Percentiles rank a stretch among this genome's conserved stretches.
These are phyloP conservation scores for Tridacna crocea DNA, from an alignment of 2,888 invertebrate species.

Conservation along the genomic window DNA sequence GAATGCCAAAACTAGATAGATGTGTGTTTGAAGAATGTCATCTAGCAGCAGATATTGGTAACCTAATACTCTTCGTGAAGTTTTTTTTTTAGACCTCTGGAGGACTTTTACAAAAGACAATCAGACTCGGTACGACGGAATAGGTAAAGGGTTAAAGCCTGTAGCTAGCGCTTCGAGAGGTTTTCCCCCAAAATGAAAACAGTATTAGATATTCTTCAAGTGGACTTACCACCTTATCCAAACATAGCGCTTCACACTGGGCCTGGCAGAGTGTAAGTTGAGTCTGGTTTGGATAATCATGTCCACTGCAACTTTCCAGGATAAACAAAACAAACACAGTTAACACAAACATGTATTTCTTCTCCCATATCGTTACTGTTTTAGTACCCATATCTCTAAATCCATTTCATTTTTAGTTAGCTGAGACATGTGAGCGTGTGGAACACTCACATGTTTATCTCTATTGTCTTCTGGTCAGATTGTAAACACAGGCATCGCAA, in stretches of 20 bases:
- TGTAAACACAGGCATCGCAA: conserved; percentile 2
- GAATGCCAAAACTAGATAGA: too few species aligned
- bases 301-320: conserved; percentile 15
- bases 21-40: too few species aligned
- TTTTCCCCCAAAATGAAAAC: too few species aligned
- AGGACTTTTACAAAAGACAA: too few species aligned
- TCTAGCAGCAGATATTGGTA: too few species aligned
- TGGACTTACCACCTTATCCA: conserved; percentile 64
- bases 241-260: conserved; percentile 68
- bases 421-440: background rate
- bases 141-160: too few species aligned
- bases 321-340: conserved; percentile 29
- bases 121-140: too few species aligned
- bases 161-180: too few species aligned
- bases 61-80: too few species aligned
- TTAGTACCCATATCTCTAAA: conserved; percentile 54
- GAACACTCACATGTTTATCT: conserved; percentile 13
- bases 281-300: conserved; percentile 37
- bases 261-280: conserved; percentile 55
- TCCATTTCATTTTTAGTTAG: conserved; percentile 49
- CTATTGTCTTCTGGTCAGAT: conserved; percentile 5
- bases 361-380: conserved; percentile 26
- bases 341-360: conserved; percentile 31
- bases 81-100: too few species aligned
- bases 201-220: background rate